These are phyloP conservation scores for Amphipyra berbera DNA, from an alignment of 2,888 invertebrate species.

Conservation along the genomic window DNA sequence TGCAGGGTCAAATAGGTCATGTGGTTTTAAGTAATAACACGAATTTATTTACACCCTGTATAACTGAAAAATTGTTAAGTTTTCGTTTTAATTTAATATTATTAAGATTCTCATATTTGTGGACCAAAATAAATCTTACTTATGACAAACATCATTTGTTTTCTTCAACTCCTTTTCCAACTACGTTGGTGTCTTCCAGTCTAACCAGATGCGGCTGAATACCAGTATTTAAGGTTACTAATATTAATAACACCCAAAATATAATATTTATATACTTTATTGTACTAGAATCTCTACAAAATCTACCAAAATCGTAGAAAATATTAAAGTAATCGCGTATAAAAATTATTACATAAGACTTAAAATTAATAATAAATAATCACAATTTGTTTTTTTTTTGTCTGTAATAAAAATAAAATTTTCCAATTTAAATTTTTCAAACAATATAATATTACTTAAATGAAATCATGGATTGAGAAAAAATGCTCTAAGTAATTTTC, in stretches of 20 bases:
- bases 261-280: constrained; percentile 44
- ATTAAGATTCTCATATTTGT: constrained; percentile 16
- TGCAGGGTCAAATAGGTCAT: too few species aligned
- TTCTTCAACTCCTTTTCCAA: not conserved
- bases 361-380: constrained; percentile 52
- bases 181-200: too few species aligned
- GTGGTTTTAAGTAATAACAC: too few species aligned
- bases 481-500: constrained; percentile 11
- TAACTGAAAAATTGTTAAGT: constrained; percentile 43
- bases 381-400: constrained; percentile 49
- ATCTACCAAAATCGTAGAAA: constrained; percentile 46
- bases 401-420: constrained; percentile 19
- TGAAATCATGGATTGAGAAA: constrained; percentile 1
- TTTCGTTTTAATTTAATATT: constrained; percentile 19
- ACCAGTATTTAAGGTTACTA: too few species aligned
- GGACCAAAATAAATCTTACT: constrained; percentile 41
- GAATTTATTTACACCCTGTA: too few species aligned
- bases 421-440: constrained; percentile 10
- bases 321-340: constrained; percentile 29
- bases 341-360: constrained; percentile 36
- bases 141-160: constrained; percentile 1
- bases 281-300: constrained; percentile 55
- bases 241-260: constrained; percentile 9
- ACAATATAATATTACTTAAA: constrained; percentile 15
- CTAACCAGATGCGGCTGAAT: too few species aligned